Evolutionary conservation across 2,113 vertebrate species (phyloP), one percentile per base, ranked within the genome.

Genomic region (Corvus moneduloides): DNA sequence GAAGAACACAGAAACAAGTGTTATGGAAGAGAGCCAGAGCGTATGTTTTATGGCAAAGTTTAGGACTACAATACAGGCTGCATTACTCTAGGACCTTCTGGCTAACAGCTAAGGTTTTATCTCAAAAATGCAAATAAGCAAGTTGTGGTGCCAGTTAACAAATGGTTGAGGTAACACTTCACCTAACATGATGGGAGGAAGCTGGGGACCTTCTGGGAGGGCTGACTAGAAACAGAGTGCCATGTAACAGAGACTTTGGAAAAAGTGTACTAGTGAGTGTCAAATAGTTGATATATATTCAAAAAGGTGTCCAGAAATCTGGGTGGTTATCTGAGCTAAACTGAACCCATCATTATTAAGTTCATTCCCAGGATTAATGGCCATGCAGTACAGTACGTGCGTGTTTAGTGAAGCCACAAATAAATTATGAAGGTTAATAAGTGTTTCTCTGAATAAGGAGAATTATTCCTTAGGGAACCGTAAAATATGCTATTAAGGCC

Each of bases 291-390:
- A 90, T 84, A 32, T 11, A 61, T 92, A 56, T 94, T 95, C 79
- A 51, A 66, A 93, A 91, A 94, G 58, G 51, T 66, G 82, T 89
- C 75, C 46, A 95, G 90, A 87, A 93, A 69, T 96, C 90, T 95
- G 94, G 91, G 95, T 96, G 91, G 96, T 92, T 97, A 94, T 96
- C 96, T 95, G 77, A 97, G 83, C 74, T 77, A 83, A 95, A 94
- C 74, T 62, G 74, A 93, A 94, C 79, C 66, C 73, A 96, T 96
- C 93, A 84, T 96, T 96, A 96, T 96, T 90, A 96, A 94, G 87
- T 96, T 95, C 91, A 96, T 94, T 96, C 96, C 92, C 96, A 95
- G 83, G 84, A 94, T 96, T 96, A 97, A 96, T 88, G 54, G 64
- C 90, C 44, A 68, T 73, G 39, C 43, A 88, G 66, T 93, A 96